Evolutionary conservation across 2,888 invertebrate genomes (phyloP), one percentile per base, ranked within the genome.

Genomic region (Acleris cristana): DNA sequence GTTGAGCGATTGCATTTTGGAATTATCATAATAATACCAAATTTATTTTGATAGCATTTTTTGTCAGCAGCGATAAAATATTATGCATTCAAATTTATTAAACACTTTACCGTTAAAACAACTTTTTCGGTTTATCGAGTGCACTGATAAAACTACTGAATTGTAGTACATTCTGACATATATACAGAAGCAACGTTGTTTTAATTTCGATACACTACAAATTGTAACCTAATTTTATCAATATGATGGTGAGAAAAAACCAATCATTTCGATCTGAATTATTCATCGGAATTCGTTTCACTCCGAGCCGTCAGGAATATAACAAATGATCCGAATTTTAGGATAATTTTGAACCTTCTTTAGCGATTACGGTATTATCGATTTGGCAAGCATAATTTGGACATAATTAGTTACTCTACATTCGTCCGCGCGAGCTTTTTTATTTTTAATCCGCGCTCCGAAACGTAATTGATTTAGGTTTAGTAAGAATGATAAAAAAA

Each of bases 361-460:
- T 83, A 83, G 84, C 89, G 85, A 87, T 82, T 86, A 84, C 80
- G 85, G 81, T 78, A 92, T 92, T 91, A 92, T 88, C 89, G 86
- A 92, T 92, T 92, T 91, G 86, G 90, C 92, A 91, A 89, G 92
- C 83, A 83, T 82, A 84, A 85, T 83, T 85, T 73, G 72, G n/a
- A 52, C 23, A 57, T 66, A 66, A 66, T 66, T 66, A 62, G 44
- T 45, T 30, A 56, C 21, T 61, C 52, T 19, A 19, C 26, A 21
- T 48, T 64, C 21, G 52, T 18, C 34, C 45, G 26, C 18, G 53
- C 21, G 18, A 18, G 18, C 7, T 48, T 48, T 16, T 48, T 48
- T 48, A 45, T 58, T 45, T 21, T 64, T n/a, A 26, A 26, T 48
- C n/a, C 48, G 18, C 21, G 19, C 12, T 51, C 3, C 8, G 4